Evolutionary conservation across 2,113 vertebrate species (phyloP).

Genomic region (Heterocephalus glaber): DNA sequence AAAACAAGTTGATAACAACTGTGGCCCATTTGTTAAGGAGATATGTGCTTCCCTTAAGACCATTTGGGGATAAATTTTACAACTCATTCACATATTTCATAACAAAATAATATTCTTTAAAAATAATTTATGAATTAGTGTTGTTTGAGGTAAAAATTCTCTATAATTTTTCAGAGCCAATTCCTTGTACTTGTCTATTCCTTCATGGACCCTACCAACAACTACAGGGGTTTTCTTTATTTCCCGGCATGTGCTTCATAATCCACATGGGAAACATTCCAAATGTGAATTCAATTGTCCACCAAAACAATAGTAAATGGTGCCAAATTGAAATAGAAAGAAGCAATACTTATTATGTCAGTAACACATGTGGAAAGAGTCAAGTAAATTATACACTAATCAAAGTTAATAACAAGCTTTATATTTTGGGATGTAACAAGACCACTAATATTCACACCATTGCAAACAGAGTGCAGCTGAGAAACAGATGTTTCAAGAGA

Average conservation of each 20-base stretch:
- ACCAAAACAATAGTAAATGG: conserved; percentile 36
- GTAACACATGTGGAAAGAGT: conserved; percentile 59
- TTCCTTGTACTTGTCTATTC: background rate
- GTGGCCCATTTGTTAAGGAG: background rate
- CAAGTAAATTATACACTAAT: conserved; percentile 69
- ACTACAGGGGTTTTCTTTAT: background rate
- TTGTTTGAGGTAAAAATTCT: background rate
- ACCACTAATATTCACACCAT: conserved; percentile 60
- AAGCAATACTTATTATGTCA: conserved; percentile 58
- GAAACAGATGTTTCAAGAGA: conserved; percentile 75
- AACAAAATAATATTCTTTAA: conserved; percentile 10
- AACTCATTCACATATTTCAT: background rate
- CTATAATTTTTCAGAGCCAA: background rate
- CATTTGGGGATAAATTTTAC: conserved; percentile 21
- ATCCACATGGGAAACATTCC: conserved; percentile 47
- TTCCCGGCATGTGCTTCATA: conserved; percentile 15
- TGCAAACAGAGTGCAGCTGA: conserved; percentile 26
- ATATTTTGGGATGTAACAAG: conserved; percentile 59
- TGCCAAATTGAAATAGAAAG: conserved; percentile 69
- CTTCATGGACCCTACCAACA: background rate
- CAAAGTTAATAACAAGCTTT: conserved; percentile 70
- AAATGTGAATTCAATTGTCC: conserved; percentile 65
- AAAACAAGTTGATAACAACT: background rate
- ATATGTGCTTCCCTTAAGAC: background rate
- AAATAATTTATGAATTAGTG: conserved; percentile 15